These are phyloP conservation scores for Sprattus sprattus DNA, from an alignment of 2,113 vertebrate genomes.

Conservation along the genomic window DNA sequence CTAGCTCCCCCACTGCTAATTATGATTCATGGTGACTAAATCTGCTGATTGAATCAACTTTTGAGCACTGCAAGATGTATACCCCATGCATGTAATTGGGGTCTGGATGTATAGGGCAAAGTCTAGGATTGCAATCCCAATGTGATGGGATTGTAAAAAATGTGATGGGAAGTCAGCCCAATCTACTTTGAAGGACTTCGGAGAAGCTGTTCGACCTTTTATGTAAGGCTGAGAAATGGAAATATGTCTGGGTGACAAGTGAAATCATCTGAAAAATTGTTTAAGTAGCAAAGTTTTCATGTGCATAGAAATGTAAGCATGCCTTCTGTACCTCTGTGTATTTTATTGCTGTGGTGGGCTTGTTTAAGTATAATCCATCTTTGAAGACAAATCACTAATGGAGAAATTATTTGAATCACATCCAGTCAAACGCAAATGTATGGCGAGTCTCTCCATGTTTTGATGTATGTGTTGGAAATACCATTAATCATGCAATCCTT, in stretches of 20 bases:
- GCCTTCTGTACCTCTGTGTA: not conserved
- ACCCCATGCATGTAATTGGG: slow-evolving; percentile 3
- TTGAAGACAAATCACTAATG: slow-evolving; percentile 8
- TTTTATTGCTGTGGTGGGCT: not conserved
- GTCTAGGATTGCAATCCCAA: not conserved
- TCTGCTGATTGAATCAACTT: slow-evolving; percentile 15
- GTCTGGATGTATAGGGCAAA: not conserved
- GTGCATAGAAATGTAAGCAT: not conserved
- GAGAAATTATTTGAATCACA: not conserved
- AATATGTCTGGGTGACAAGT: not conserved
- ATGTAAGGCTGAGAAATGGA: not conserved
- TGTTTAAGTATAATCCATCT: not conserved
- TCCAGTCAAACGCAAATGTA: not conserved
- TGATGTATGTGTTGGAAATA: slow-evolving; percentile 2
- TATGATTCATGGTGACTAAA: slow-evolving; percentile 16
- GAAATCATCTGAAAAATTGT: not conserved
- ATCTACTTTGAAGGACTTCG: not conserved
- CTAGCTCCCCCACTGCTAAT: not conserved
- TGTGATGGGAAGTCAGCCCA: not conserved
- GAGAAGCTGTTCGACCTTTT: not conserved
- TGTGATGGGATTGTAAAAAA: not conserved
- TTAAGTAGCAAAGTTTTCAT: not conserved
- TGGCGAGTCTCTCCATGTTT: not conserved
- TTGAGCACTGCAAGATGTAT: not conserved
- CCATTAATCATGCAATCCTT: not conserved